phyloP scores from a whole-genome alignment of 2,888 invertebrate genomes.

The Coleophora deauratella region DNA sequence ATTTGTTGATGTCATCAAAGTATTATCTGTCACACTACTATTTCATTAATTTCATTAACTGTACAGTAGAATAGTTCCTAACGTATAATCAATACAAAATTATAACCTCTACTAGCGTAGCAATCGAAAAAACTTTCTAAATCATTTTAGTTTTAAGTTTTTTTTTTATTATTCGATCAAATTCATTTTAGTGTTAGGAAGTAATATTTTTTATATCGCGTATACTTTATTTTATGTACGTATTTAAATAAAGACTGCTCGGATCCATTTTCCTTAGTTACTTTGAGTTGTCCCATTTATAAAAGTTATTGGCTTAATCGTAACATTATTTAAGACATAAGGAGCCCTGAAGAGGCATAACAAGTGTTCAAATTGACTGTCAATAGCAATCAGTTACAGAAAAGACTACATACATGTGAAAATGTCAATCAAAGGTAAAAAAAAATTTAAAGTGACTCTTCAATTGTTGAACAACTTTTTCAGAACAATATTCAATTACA shows the following conservation, averaged over 20 bases:
- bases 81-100: conserved; percentile 66
- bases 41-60: conserved; percentile 26
- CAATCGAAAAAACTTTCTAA: conserved; percentile 38
- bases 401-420: too few species aligned
- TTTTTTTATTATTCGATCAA: conserved; percentile 48
- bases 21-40: conserved; percentile 11
- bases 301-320: conserved; percentile 14
- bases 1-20: conserved; percentile 20
- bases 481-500: too few species aligned
- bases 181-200: conserved; percentile 42
- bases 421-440: too few species aligned
- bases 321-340: conserved; percentile 5
- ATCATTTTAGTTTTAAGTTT: conserved; percentile 38
- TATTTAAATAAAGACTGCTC: conserved; percentile 67
- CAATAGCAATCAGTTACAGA: too few species aligned
- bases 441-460: too few species aligned
- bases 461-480: too few species aligned
- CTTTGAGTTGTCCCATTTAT: conserved; percentile 6
- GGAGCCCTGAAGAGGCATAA: conserved; percentile 59
- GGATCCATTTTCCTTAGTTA: conserved; percentile 41
- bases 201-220: conserved; percentile 12
- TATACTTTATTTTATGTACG: conserved; percentile 38
- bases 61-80: conserved; percentile 73
- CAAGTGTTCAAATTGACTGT: too few species aligned
- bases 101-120: conserved; percentile 63